Evolutionary conservation across 1,140 invertebrate species (phyloP).

Genomic region (Saccostrea echinata): DNA sequence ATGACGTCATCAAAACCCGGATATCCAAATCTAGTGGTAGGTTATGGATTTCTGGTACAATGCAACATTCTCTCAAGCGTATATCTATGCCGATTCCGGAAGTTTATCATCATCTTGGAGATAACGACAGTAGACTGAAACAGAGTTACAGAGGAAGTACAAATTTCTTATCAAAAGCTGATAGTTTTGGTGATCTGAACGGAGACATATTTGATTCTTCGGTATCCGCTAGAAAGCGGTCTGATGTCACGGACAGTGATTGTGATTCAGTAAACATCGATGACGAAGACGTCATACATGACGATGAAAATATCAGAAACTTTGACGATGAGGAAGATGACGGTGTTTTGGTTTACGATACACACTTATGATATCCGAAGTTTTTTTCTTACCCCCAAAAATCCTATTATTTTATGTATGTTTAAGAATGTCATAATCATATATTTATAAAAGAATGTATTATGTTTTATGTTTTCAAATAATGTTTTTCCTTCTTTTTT

Average conservation of each 20-base stretch:
- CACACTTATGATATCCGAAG: slow-evolving; percentile 14
- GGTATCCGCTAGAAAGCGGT: neutral
- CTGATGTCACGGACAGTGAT: neutral
- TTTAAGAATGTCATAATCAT: no score
- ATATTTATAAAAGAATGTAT: no score
- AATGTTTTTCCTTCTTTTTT: no score
- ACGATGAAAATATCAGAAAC: neutral
- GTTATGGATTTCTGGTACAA: slow-evolving; percentile 54
- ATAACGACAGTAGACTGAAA: slow-evolving; percentile 17
- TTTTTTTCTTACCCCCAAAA: neutral
- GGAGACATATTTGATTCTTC: slow-evolving; percentile 40
- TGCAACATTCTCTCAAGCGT: slow-evolving; percentile 51
- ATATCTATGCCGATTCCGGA: slow-evolving; percentile 50
- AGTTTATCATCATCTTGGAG: slow-evolving; percentile 12
- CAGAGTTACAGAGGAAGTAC: slow-evolving; percentile 41
- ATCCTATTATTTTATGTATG: neutral
- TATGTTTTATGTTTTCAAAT: no score
- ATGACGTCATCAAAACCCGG: slow-evolving; percentile 42
- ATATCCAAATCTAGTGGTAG: slow-evolving; percentile 58
- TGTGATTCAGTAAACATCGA: neutral
- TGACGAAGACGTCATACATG: neutral
- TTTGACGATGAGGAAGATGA: neutral
- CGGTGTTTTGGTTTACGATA: slow-evolving; percentile 14
- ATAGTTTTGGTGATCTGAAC: slow-evolving; percentile 46
- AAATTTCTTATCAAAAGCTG: slow-evolving; percentile 16